These are phyloP conservation scores for Hypena proboscidalis DNA, from an alignment of 2,888 invertebrate species.

Conservation along the genomic window DNA sequence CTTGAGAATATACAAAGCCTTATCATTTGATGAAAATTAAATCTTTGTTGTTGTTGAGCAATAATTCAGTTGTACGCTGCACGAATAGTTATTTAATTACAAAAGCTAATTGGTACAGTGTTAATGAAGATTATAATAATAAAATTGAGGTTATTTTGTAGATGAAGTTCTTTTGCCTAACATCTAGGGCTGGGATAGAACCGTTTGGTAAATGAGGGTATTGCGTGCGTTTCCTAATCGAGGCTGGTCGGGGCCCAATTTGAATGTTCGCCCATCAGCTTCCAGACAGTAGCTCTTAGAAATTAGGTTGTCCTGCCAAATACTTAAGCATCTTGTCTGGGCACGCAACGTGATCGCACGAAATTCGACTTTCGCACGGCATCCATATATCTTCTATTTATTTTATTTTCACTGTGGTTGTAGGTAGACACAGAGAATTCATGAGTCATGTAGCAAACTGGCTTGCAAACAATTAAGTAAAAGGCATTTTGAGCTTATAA, in stretches of 20 bases:
- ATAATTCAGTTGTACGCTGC: no score
- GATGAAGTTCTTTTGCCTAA: conserved; percentile 7
- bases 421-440: no score
- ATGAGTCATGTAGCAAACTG: no score
- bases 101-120: not conserved
- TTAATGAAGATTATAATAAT: conserved; percentile 4
- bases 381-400: no score
- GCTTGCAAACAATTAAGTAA: no score
- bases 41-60: no score
- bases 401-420: no score
- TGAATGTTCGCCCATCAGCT: conserved; percentile 57
- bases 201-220: conserved; percentile 28
- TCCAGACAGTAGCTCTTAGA: conserved; percentile 75
- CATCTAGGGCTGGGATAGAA: conserved; percentile 17
- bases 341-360: conserved; percentile 60
- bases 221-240: conserved; percentile 66
- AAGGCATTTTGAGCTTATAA: no score
- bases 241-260: conserved; percentile 55
- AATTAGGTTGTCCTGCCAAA: conserved; percentile 64
- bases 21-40: no score
- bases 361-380: conserved; percentile 52
- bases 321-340: conserved; percentile 55
- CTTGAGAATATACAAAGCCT: no score
- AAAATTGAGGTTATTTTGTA: conserved; percentile 24
- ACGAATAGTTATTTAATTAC: conserved; percentile 2